phyloP scores from a whole-genome alignment of 30 jellyfish, hydroid and myxozoan species.

The Nemopilema nomurai region DNA sequence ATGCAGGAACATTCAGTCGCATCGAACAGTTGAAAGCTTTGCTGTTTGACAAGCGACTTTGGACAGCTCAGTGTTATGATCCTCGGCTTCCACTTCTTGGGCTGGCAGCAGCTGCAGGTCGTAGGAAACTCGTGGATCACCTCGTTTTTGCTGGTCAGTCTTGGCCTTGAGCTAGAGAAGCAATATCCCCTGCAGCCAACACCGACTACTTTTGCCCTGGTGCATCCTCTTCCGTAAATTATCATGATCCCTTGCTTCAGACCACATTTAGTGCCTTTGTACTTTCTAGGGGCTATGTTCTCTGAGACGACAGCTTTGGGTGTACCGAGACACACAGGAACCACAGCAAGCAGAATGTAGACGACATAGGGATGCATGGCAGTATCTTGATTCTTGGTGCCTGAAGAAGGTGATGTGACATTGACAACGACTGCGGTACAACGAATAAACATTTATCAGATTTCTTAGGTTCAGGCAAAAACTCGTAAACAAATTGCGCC shows the following conservation, averaged over 20 bases:
- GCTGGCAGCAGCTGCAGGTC: slow-evolving; percentile 62
- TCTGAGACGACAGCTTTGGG: not conserved
- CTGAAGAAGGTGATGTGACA: not conserved
- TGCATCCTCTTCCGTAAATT: slow-evolving; percentile 60
- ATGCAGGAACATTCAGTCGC: slow-evolving; percentile 59
- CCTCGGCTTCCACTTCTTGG: slow-evolving; percentile 31
- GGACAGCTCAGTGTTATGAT: slow-evolving; percentile 48
- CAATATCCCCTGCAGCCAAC: slow-evolving; percentile 66
- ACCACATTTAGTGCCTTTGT: slow-evolving; percentile 24
- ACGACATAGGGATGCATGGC: not conserved
- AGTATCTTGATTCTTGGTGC: not conserved
- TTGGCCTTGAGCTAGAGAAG: slow-evolving; percentile 55
- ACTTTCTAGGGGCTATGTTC: slow-evolving; percentile 8
- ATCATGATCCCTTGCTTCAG: slow-evolving; percentile 52
- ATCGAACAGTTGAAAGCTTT: slow-evolving; percentile 25
- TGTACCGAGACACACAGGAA: not conserved
- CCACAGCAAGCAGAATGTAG: not conserved
- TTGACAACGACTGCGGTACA: not conserved
- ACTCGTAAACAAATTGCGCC: slow-evolving; percentile 10
- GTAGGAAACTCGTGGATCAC: slow-evolving; percentile 10
- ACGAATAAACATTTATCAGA: too few relatives aligned
- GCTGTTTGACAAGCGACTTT: slow-evolving; percentile 4
- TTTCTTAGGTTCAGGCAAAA: not conserved
- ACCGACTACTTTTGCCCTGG: slow-evolving; percentile 15
- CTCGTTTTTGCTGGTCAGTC: slow-evolving; percentile 20